Evolutionary conservation across 2,888 invertebrate genomes (phyloP).

Genomic region (Cordilura impudica): DNA sequence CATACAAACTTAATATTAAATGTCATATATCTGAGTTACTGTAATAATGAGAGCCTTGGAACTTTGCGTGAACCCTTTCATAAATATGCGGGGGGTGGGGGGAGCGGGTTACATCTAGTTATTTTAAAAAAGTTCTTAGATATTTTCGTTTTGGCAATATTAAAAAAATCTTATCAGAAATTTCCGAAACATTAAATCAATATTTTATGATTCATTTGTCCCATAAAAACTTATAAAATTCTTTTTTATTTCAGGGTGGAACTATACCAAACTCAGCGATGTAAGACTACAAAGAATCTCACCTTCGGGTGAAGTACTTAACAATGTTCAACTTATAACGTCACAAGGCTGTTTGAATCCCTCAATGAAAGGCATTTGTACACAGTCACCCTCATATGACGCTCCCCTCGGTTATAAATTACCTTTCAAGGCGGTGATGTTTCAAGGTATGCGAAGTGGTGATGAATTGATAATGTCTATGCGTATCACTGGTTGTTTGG

Average conservation of each 20-base stretch:
- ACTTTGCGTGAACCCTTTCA: too few species aligned
- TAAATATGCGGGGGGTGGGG: too few species aligned
- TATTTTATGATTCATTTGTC: background rate
- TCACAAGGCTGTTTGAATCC: conserved; percentile 79
- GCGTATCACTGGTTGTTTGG: conserved; percentile 80
- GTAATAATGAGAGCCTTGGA: too few species aligned
- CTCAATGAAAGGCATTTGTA: conserved; percentile 78
- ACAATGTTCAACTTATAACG: conserved; percentile 77
- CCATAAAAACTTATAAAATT: background rate
- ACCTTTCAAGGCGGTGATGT: conserved; percentile 80
- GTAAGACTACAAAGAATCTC: conserved; percentile 78
- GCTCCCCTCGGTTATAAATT: conserved; percentile 78
- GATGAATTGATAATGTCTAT: conserved; percentile 81
- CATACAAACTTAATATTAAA: too few species aligned
- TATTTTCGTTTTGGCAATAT: too few species aligned
- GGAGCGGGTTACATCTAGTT: too few species aligned
- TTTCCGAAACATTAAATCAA: too few species aligned
- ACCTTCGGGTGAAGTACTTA: conserved; percentile 71
- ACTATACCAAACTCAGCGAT: conserved; percentile 80
- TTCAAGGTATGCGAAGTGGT: conserved; percentile 81
- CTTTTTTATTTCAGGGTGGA: conserved; percentile 73
- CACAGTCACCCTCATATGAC: conserved; percentile 77
- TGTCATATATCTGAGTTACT: too few species aligned
- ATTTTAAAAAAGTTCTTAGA: too few species aligned
- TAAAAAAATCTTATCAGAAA: too few species aligned